Conservation (phyloP, 2,888 invertebrate genomes). For the Melikaiella ostensackeni region DNA sequence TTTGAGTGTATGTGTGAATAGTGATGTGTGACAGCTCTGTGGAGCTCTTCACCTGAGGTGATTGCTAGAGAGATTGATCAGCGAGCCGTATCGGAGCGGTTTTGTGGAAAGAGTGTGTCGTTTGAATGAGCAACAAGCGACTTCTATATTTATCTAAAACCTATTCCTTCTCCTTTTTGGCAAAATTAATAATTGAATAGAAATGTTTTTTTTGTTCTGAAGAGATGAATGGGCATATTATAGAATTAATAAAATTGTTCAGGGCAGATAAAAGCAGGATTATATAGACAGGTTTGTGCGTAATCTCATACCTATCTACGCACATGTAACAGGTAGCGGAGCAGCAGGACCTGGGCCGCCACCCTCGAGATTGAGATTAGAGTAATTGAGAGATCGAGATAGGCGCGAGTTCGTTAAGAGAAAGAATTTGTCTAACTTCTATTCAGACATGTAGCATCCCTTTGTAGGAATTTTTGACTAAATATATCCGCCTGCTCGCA, state of each 20-base stretch:
- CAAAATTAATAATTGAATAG: too few species aligned
- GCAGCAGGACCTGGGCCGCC: constrained; percentile 45
- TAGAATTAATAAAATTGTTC: neutral
- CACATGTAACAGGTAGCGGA: constrained; percentile 24
- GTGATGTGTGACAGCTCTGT: too few species aligned
- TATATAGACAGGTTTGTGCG: neutral
- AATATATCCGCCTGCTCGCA: too few species aligned
- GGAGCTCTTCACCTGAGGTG: too few species aligned
- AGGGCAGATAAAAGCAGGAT: neutral
- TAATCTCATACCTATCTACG: constrained; percentile 30
- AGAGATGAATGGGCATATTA: neutral
- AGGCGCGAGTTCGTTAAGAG: constrained; percentile 39
- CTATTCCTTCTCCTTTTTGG: too few species aligned
- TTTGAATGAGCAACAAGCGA: too few species aligned
- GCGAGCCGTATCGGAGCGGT: too few species aligned
- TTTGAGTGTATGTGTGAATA: too few species aligned
- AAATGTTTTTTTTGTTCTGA: too few species aligned
- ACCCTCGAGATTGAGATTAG: constrained; percentile 58
- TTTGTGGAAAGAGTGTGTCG: too few species aligned
- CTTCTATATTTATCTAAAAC: too few species aligned
- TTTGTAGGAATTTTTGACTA: neutral
- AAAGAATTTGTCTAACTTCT: neutral
- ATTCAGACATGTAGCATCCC: neutral
- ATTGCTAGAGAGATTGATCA: too few species aligned
- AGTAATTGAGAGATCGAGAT: constrained; percentile 62